phyloP scores from a whole-genome alignment of 2,113 vertebrate genomes.

The Ctenodactylus gundi region DNA sequence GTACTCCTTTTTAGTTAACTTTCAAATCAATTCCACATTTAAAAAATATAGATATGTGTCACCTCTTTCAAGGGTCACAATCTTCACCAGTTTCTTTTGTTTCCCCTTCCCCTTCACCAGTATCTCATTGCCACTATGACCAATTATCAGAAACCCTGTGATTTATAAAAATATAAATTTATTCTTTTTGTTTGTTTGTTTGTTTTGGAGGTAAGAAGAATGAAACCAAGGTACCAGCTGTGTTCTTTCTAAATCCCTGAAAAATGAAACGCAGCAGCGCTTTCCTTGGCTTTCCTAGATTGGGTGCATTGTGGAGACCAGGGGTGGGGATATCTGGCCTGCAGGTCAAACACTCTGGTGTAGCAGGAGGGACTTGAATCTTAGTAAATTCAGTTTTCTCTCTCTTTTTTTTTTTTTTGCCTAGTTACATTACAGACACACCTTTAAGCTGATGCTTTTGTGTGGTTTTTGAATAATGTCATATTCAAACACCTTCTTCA shows the following conservation, averaged over 20 bases:
- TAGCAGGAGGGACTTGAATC: no score
- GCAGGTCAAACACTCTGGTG: no score
- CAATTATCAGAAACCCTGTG: not conserved
- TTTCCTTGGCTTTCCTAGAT: no score
- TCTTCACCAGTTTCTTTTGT: not conserved
- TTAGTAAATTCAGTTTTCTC: no score
- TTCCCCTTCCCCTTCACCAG: no score
- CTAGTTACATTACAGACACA: no score
- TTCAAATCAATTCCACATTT: not conserved
- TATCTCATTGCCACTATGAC: not conserved
- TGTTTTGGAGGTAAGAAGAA: not conserved
- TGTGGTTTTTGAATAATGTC: no score
- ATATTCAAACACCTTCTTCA: no score
- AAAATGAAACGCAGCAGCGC: not conserved
- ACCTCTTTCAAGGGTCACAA: not conserved
- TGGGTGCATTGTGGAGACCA: no score
- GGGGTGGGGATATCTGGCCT: no score
- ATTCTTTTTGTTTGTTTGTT: not conserved
- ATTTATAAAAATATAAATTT: not conserved
- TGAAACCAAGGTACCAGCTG: not conserved
- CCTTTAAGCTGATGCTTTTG: no score
- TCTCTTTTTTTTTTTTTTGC: no score
- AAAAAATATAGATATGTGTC: not conserved
- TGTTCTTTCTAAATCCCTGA: not conserved
- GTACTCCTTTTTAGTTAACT: not conserved